Conservation (phyloP, 2,888 invertebrate genomes). For the Eumacrocentrus americanus region DNA sequence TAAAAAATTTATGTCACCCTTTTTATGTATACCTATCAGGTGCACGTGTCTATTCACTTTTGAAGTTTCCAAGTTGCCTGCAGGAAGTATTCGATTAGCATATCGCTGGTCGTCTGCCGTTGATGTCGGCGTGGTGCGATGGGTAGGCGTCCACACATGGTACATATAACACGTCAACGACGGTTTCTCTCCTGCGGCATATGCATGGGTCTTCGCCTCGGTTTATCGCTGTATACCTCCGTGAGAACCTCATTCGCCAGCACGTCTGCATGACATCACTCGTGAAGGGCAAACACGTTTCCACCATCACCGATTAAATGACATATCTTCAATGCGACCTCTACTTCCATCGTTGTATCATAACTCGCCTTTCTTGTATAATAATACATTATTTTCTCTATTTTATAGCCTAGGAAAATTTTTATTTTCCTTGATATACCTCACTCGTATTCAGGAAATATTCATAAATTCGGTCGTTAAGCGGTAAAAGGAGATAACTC, state of each 20-base stretch:
- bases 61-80: constrained; percentile 14
- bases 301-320: not conserved
- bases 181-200: not conserved
- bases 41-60: constrained; percentile 16
- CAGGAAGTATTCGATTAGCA: constrained; percentile 52
- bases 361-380: too few relatives aligned
- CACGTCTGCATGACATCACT: constrained; percentile 11
- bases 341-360: not conserved
- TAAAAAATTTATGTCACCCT: not conserved
- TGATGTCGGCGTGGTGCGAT: not conserved
- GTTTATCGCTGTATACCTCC: not conserved
- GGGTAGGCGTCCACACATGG: not conserved
- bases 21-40: not conserved
- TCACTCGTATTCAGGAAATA: too few relatives aligned
- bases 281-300: not conserved
- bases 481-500: too few relatives aligned
- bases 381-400: too few relatives aligned
- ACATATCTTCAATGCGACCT: not conserved
- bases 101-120: constrained; percentile 31
- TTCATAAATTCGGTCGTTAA: too few relatives aligned
- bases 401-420: too few relatives aligned
- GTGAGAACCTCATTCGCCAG: constrained; percentile 7
- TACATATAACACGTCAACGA: constrained; percentile 12
- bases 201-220: not conserved
- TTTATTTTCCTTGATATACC: not conserved